Percentiles rank a stretch among this genome's conserved stretches.
These are phyloP conservation scores for Tiaroga cobitis DNA, from an alignment of 2,797 vertebrate species.

Conservation along the genomic window DNA sequence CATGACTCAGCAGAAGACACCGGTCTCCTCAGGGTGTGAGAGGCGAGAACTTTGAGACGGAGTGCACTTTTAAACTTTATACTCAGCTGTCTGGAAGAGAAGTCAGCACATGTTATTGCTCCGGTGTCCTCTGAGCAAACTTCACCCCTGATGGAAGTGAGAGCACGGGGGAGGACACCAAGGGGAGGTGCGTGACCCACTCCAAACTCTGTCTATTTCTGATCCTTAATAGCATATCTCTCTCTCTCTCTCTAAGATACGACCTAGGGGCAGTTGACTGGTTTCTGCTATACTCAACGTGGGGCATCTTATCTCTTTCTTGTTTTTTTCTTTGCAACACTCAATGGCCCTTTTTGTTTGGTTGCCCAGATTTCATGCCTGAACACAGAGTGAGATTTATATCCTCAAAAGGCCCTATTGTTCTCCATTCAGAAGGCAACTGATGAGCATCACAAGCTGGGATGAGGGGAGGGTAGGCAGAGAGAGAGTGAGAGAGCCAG, in stretches of 20 bases:
- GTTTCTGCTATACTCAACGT: slow-evolving; percentile 64
- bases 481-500: slow-evolving; percentile 13
- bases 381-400: slow-evolving; percentile 70
- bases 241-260: slow-evolving; percentile 36
- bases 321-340: slow-evolving; percentile 56
- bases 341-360: slow-evolving; percentile 85
- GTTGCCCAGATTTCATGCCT: slow-evolving; percentile 75
- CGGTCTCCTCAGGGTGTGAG: slow-evolving; percentile 9
- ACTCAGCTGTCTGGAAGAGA: slow-evolving; percentile 20
- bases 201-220: slow-evolving; percentile 42
- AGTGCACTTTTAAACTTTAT: slow-evolving; percentile 49
- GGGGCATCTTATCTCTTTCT: slow-evolving; percentile 73
- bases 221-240: slow-evolving; percentile 54
- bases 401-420: slow-evolving; percentile 80
- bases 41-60: not conserved
- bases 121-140: slow-evolving; percentile 20
- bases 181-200: slow-evolving; percentile 13
- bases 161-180: slow-evolving; percentile 10
- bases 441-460: slow-evolving; percentile 76
- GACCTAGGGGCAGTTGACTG: slow-evolving; percentile 53
- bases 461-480: slow-evolving; percentile 56
- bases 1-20: slow-evolving; percentile 38
- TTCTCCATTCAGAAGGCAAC: slow-evolving; percentile 71
- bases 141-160: slow-evolving; percentile 24
- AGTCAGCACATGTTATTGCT: slow-evolving; percentile 22